Base-by-base conservation (phyloP, 2,888 invertebrate species). In the Melangyna quadrimaculata region DNA sequence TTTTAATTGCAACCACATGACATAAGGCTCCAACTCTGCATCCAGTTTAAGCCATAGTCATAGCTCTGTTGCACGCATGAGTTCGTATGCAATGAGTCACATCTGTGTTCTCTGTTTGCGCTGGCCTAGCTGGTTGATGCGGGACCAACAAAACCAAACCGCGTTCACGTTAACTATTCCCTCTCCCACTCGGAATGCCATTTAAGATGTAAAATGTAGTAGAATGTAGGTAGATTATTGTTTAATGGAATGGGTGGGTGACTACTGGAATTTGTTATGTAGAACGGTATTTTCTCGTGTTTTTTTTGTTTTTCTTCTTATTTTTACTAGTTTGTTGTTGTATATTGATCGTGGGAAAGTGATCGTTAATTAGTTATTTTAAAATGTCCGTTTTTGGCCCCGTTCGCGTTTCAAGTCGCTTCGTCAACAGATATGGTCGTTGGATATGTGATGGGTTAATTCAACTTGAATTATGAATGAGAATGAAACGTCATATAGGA, bases 1-100 rank as follows among this genome's bases (percentile, higher is more conserved):
- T 80, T 78, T 86, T 86, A 77, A 86, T 81, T 86, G 86, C 86
- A 81, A 81, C 73, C 86, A 73, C 59, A 86, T 81, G 77, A 73
- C 77, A 86, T 72, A 77, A 75, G 75, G 59, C 71, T 55, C 77
- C 48, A 53, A 24, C 27, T 71, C 35, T 67, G 22, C 19, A 53
- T 35, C 9, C 9, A 65, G 19, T 48, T 55, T 17, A 9, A 55
- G 19, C 5, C 32, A 10, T 35, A 67, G 19, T 70, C 37, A 37
- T 59, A 51, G 19, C 65, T 43, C 48, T 27, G 45, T 63, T 82
- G 73, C 57, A 74, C 74, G 70, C 63, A 74, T 59, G 55, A 74
- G 45, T 59, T 57, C 74, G 63, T 55, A 57, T 51, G 74, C 78
- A 65, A 51, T 84, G 79, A 84, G 65, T 84, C 83, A 79, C 65